Base-by-base conservation (phyloP, 2,888 invertebrate species). In the Nudaria mundana region DNA sequence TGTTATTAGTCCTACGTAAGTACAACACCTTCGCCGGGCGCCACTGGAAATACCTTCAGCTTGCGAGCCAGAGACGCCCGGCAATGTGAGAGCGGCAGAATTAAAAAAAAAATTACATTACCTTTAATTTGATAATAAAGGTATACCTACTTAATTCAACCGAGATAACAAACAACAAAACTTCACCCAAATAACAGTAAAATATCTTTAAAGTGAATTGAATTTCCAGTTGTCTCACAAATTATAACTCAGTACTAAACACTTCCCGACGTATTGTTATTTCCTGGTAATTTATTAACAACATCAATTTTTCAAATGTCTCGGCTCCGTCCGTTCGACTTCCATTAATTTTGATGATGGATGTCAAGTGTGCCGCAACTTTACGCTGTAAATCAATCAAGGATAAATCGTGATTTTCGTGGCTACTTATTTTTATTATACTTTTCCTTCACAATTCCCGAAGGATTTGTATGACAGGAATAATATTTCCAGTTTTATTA, bases 291-390 rank as follows among this genome's bases (percentile, higher is more conserved):
- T 68, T 69, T 68, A 66, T 66, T 58, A 67, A 58, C 60, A 50
- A 55, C 62, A 62, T 66, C 61, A 68, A 66, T 69, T 70, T 69
- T 61, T 61, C 61, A 56, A 60, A 63, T 61, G 63, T 58, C 61
- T 48, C 47, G 56, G 48, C 52, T 59, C 57, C 59, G 57, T 61
- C 58, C 44, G 53, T 52, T 61, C 53, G 56, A 52, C 54, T 64
- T 57, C 63, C 67, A 73, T 75, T 71, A 73, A 73, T 75, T 64
- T 69, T 40, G 56, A 52, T 65, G 70, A 74, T 69, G 62, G 71
- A 71, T 73, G 71, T 71, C 69, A 70, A 72, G 64, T 64, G 58
- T 64, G 58, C 50, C 60, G 43, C 56, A 56, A 67, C 60, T 68
- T 66, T 63, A 49, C 58, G 65, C 59, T 62, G 60, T 65, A 71